phyloP scores from a whole-genome alignment of 1,140 invertebrate genomes.

The Ctenoplectra terminalis region DNA sequence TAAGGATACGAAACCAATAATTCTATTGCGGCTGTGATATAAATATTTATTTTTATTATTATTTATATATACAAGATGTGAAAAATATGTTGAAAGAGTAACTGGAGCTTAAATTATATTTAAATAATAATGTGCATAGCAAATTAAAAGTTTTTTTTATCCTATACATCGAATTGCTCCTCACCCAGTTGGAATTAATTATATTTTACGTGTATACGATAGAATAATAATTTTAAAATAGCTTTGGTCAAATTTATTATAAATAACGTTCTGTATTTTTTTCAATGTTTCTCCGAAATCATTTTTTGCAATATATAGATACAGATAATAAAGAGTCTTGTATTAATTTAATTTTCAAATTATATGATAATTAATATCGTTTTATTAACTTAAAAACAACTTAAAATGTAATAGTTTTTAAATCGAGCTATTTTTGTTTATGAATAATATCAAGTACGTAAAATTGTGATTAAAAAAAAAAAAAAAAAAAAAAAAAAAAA shows the following conservation, averaged over 20 bases:
- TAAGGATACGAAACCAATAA: conserved; percentile 2
- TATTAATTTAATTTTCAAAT: neutral
- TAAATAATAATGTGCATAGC: neutral
- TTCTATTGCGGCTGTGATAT: conserved; percentile 28
- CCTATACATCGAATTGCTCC: neutral
- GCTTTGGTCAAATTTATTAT: conserved; percentile 57
- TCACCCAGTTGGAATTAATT: conserved; percentile 18
- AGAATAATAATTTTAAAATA: conserved; percentile 18
- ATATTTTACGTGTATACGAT: neutral
- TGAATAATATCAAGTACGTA: neutral
- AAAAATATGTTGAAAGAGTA: conserved; percentile 35
- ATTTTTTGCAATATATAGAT: conserved; percentile 36
- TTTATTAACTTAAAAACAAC: conserved; percentile 38
- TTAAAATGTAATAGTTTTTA: neutral
- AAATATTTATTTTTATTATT: conserved; percentile 51
- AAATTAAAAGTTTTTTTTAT: conserved; percentile 16
- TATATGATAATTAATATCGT: conserved; percentile 13
- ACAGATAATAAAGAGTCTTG: conserved; percentile 15
- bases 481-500: too few relatives aligned
- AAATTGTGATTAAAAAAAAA: conserved; percentile 26
- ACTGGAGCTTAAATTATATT: neutral
- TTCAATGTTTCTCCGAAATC: conserved; percentile 38
- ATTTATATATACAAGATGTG: conserved; percentile 30
- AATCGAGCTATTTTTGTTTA: neutral
- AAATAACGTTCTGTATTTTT: conserved; percentile 34